Evolutionary conservation across 2,888 invertebrate species (phyloP).

Genomic region (Carterocephalus palaemon): DNA sequence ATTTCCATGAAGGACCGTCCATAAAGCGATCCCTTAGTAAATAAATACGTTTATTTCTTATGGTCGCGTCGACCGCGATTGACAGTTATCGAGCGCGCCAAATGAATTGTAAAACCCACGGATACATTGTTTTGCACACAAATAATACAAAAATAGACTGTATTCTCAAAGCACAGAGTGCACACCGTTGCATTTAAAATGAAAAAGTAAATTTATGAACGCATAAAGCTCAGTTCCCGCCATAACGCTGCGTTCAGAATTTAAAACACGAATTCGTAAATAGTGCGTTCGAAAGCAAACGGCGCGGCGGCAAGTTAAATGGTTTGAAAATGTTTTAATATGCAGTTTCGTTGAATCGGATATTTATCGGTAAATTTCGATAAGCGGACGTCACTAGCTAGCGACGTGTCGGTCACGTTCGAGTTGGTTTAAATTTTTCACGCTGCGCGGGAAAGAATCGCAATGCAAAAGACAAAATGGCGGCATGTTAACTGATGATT

Average conservation of each 20-base stretch:
- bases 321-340: slow-evolving; percentile 53
- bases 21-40: slow-evolving; percentile 57
- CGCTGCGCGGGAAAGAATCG: slow-evolving; percentile 43
- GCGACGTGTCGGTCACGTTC: slow-evolving; percentile 59
- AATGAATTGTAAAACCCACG: slow-evolving; percentile 54
- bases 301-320: slow-evolving; percentile 73
- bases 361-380: slow-evolving; percentile 61
- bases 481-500: background rate
- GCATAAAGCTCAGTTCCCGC: slow-evolving; percentile 59
- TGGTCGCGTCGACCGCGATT: slow-evolving; percentile 49
- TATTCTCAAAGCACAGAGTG: slow-evolving; percentile 14
- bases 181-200: slow-evolving; percentile 17
- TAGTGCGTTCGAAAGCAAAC: slow-evolving; percentile 49
- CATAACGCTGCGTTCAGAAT: slow-evolving; percentile 59
- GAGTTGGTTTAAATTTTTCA: slow-evolving; percentile 58
- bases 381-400: slow-evolving; percentile 50
- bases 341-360: slow-evolving; percentile 61
- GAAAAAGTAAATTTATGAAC: slow-evolving; percentile 44
- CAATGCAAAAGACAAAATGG: slow-evolving; percentile 35
- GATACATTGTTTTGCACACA: slow-evolving; percentile 34
- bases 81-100: slow-evolving; percentile 65
- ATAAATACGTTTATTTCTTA: slow-evolving; percentile 63
- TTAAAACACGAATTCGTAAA: slow-evolving; percentile 63
- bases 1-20: slow-evolving; percentile 57
- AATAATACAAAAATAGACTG: slow-evolving; percentile 17